Conservation (phyloP, 2,888 invertebrate genomes). For the Caprella mutica region DNA sequence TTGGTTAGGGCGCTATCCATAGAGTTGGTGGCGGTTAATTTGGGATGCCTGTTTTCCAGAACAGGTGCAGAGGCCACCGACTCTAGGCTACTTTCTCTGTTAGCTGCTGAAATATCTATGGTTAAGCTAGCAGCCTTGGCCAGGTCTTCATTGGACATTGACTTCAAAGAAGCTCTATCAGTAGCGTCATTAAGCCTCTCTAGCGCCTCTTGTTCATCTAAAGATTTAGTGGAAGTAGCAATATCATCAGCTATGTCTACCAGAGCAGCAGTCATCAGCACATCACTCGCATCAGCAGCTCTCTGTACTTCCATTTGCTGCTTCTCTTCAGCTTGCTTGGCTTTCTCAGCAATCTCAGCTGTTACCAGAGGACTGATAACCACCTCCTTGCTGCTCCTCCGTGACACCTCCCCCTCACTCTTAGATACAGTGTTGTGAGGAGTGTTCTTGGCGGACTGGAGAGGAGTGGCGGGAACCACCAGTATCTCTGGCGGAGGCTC, state of each 20-base stretch:
- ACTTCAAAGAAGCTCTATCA: no score
- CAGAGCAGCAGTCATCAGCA: background rate
- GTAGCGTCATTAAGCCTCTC: no score
- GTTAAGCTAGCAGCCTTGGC: no score
- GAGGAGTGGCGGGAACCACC: background rate
- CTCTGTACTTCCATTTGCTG: background rate
- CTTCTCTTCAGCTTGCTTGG: background rate
- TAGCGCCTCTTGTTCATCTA: no score
- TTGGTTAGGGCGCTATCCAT: background rate
- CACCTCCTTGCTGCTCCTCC: background rate
- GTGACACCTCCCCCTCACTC: background rate
- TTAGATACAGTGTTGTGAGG: background rate
- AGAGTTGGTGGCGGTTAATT: background rate
- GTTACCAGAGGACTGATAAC: conserved; percentile 3
- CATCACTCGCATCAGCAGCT: background rate
- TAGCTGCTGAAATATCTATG: no score
- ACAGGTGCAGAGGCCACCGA: background rate
- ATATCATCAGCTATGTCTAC: no score
- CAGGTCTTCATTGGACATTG: no score
- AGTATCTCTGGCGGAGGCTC: background rate
- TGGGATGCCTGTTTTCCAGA: background rate
- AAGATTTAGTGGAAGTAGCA: no score
- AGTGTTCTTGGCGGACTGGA: background rate
- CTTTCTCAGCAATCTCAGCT: background rate
- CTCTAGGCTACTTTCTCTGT: no score